Conservation (phyloP, 1,140 invertebrate species). For the Monochamus saltuarius region DNA sequence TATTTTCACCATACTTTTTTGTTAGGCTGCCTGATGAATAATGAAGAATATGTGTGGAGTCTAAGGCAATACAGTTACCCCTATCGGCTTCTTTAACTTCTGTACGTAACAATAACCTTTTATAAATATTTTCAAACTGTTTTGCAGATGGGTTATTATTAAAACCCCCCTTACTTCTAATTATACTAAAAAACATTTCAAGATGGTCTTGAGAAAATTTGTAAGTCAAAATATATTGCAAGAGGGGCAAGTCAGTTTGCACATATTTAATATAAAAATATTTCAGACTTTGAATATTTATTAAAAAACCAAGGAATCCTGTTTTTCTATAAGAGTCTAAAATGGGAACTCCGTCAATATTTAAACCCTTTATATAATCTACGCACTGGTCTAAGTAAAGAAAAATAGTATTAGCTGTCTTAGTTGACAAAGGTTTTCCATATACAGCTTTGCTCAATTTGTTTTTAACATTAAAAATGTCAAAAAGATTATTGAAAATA, state of each 20-base stretch:
- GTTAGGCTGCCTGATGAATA: background rate
- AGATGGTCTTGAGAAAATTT: constrained; percentile 50
- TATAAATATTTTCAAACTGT: constrained; percentile 40
- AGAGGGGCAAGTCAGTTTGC: constrained; percentile 12
- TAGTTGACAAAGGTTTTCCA: constrained; percentile 20
- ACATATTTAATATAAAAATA: constrained; percentile 35
- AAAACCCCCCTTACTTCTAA: constrained; percentile 38
- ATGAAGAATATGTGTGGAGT: constrained; percentile 8
- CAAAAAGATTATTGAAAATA: constrained; percentile 16
- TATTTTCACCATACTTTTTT: background rate
- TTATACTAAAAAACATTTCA: constrained; percentile 45
- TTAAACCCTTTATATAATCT: constrained; percentile 26
- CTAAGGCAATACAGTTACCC: constrained; percentile 24
- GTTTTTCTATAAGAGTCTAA: constrained; percentile 24
- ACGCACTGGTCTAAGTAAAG: constrained; percentile 9
- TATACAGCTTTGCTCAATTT: constrained; percentile 22
- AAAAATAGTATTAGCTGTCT: constrained; percentile 22
- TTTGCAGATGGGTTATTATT: constrained; percentile 46
- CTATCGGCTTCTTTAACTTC: constrained; percentile 13
- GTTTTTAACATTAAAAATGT: constrained; percentile 38
- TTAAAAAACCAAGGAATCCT: constrained; percentile 44
- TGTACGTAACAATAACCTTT: constrained; percentile 9
- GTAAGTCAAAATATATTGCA: constrained; percentile 41
- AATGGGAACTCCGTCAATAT: constrained; percentile 3
- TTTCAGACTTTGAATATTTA: constrained; percentile 31